phyloP scores from a whole-genome alignment of 2,797 vertebrate species.

The Schizopygopsis pylzovi region DNA sequence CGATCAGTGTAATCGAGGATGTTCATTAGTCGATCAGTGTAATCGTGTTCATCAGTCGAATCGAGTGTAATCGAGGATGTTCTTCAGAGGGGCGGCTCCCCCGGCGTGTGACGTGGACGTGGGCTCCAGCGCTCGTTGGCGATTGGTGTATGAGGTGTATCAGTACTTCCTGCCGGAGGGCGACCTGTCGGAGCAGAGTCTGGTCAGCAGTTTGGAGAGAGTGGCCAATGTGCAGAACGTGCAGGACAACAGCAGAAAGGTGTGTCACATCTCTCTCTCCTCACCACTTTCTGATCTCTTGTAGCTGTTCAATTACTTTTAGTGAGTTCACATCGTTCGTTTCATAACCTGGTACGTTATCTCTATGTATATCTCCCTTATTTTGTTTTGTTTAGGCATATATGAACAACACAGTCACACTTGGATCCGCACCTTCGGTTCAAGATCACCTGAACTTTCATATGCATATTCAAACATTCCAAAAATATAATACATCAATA shows the following conservation, averaged over 20 bases:
- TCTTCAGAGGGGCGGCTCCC: conserved; percentile 77
- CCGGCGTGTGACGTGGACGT: conserved; percentile 77
- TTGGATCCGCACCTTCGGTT: too few relatives aligned
- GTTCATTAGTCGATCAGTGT: background rate
- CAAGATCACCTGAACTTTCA: too few relatives aligned
- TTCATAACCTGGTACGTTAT: background rate
- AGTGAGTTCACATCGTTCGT: background rate
- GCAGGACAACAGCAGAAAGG: conserved; percentile 77
- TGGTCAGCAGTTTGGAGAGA: conserved; percentile 80
- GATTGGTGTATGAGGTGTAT: conserved; percentile 90
- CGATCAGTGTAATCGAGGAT: too few relatives aligned
- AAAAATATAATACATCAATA: too few relatives aligned
- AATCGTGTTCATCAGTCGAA: too few relatives aligned
- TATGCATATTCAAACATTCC: too few relatives aligned
- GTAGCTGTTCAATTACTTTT: background rate
- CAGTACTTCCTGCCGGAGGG: conserved; percentile 91
- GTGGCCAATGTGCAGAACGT: conserved; percentile 78
- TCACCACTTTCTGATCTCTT: background rate
- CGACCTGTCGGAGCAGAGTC: conserved; percentile 79
- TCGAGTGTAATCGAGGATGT: background rate
- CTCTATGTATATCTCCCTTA: background rate
- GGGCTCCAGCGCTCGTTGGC: conserved; percentile 74
- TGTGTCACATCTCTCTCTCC: conserved; percentile 69
- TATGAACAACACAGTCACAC: background rate
- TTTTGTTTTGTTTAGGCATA: background rate